A percentile compares a stretch with the other conserved stretches of the same genome.
phyloP scores from a whole-genome alignment of 2,113 vertebrate species.

The Cichladusa arquata region DNA sequence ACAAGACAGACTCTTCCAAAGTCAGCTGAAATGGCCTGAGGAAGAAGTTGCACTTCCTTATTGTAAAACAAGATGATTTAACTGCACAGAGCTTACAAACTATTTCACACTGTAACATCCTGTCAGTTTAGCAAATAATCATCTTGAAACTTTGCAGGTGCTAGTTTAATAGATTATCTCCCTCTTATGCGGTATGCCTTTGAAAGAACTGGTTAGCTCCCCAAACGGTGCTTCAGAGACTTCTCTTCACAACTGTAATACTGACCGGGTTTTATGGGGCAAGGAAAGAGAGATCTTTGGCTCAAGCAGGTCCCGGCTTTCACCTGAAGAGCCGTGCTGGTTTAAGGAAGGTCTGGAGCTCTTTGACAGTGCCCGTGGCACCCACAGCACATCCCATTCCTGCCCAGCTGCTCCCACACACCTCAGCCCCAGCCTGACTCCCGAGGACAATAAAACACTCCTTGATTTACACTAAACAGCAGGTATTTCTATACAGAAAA shows the following conservation, averaged over 20 bases:
- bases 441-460: background rate
- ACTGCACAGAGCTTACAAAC: background rate
- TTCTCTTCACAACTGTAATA: background rate
- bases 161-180: background rate
- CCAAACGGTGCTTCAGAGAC: fast-evolving
- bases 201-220: fast-evolving
- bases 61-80: background rate
- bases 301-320: background rate
- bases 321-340: background rate
- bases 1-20: background rate
- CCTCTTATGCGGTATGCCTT: background rate
- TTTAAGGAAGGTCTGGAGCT: background rate
- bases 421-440: background rate
- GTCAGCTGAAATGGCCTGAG: background rate
- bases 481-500: background rate
- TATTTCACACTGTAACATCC: conserved; percentile 29
- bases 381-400: background rate
- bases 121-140: background rate
- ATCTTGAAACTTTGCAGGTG: background rate
- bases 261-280: background rate
- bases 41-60: conserved; percentile 39
- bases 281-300: fast-evolving
- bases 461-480: background rate
- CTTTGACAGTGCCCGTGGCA: background rate
- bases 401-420: background rate